Conservation (phyloP, 2,797 vertebrate genomes). For the Lepilemur ruficaudatus region DNA sequence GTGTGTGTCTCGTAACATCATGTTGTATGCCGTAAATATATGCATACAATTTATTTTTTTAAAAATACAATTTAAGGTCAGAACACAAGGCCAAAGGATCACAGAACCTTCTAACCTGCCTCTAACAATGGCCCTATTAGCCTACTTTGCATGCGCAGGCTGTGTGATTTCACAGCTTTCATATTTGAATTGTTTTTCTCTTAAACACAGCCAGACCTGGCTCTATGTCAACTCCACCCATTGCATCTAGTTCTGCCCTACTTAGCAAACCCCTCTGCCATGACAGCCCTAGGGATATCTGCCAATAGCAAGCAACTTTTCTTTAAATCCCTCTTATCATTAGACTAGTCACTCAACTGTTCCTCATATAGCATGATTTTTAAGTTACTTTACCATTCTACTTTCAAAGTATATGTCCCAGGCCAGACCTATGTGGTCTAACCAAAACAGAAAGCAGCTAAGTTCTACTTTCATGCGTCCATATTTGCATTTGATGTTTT, state of each 20-base stretch:
- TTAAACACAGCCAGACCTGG: background rate
- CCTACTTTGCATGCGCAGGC: background rate
- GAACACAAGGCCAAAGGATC: background rate
- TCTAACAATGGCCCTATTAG: background rate
- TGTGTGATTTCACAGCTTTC: conserved; percentile 13
- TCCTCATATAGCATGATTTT: conserved; percentile 12
- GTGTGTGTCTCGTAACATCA: background rate
- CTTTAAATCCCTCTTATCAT: conserved; percentile 46
- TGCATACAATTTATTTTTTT: background rate
- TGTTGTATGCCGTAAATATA: background rate
- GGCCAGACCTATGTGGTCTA: background rate
- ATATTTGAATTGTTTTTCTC: conserved; percentile 49
- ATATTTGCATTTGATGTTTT: background rate
- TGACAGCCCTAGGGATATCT: conserved; percentile 29
- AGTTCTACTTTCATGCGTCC: background rate
- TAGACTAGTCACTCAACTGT: background rate
- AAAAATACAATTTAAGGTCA: conserved; percentile 20
- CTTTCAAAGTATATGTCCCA: background rate
- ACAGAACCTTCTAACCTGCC: background rate
- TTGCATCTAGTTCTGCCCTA: conserved; percentile 49
- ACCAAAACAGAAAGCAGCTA: background rate
- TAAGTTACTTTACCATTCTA: conserved; percentile 4
- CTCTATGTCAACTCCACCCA: conserved; percentile 32
- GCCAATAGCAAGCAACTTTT: conserved; percentile 40
- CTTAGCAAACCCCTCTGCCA: conserved; percentile 58